Percentiles rank a stretch among this genome's conserved stretches.
Conservation (phyloP, 2,113 vertebrate species). For the Ciconia maguari region DNA sequence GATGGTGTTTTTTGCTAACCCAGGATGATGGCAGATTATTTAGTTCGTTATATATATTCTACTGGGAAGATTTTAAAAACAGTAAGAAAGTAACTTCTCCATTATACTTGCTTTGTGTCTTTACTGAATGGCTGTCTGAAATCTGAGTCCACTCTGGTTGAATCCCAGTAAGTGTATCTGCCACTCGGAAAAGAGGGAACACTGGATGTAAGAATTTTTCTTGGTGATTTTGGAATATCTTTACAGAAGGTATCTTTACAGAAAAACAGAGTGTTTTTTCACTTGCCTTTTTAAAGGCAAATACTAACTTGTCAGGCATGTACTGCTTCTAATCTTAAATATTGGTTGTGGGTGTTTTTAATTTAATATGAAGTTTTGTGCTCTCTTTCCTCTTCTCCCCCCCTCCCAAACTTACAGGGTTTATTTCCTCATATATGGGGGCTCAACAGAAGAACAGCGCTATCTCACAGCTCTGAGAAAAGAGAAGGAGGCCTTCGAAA, state of each 20-base stretch:
- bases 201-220: background rate
- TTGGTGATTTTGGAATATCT: background rate
- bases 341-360: background rate
- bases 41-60: background rate
- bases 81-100: background rate
- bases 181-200: background rate
- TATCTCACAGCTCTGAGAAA: slow-evolving; percentile 92
- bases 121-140: background rate
- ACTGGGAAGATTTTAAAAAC: background rate
- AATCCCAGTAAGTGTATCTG: background rate
- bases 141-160: background rate
- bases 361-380: background rate
- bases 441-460: slow-evolving; percentile 94
- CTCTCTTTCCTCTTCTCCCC: background rate
- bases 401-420: slow-evolving; percentile 76
- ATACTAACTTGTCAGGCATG: background rate
- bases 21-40: background rate
- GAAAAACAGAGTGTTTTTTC: background rate
- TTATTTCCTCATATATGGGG: slow-evolving; percentile 96
- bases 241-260: background rate
- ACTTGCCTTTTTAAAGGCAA: background rate
- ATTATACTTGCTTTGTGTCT: background rate
- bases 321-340: background rate
- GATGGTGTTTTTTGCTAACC: background rate
- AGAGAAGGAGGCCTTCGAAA: slow-evolving; percentile 95